These are phyloP conservation scores for Cepaea nemoralis DNA, from an alignment of 1,140 invertebrate species.

Conservation along the genomic window DNA sequence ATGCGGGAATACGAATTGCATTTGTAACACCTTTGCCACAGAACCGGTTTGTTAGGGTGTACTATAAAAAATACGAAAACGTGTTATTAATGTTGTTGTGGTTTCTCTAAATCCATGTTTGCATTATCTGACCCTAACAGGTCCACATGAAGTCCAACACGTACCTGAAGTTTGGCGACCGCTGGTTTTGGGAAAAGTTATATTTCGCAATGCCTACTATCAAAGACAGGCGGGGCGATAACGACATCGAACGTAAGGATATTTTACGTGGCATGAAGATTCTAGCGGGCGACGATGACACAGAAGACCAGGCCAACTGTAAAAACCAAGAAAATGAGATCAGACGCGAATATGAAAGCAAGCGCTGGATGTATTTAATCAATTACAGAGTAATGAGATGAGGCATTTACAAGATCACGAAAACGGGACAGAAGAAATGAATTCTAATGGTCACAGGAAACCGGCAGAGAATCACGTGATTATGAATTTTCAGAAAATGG, in stretches of 20 bases:
- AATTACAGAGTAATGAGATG: not conserved
- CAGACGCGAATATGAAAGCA: not conserved
- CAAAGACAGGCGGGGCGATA: not conserved
- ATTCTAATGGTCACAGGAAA: not conserved
- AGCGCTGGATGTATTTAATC: not conserved
- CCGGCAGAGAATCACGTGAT: not conserved
- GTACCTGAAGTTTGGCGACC: constrained; percentile 77
- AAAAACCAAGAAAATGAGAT: not conserved
- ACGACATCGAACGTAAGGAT: not conserved
- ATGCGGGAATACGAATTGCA: not conserved
- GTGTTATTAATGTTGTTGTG: not conserved
- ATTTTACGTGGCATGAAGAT: constrained; percentile 14
- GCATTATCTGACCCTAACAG: not conserved
- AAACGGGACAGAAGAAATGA: not conserved
- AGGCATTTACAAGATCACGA: not conserved
- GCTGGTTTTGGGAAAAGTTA: constrained; percentile 94
- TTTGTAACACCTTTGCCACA: not conserved
- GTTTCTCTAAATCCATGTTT: not conserved
- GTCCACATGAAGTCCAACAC: constrained; percentile 75
- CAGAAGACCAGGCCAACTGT: not conserved
- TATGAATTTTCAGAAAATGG: not conserved
- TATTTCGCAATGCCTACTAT: constrained; percentile 84
- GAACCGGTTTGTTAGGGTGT: not conserved
- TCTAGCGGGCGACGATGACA: not conserved
- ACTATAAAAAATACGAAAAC: too few relatives aligned